These are phyloP conservation scores for honey bee (Apis mellifera) DNA, from an alignment of 1,140 invertebrate genomes.

Conservation along the genomic window Amel_HAv3.1 CM009932.2:7933001-7933500, in stretches of 20 bases:
- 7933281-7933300: conserved; percentile 2
- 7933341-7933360: conserved; percentile 25
- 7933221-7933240: not conserved
- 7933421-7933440: conserved; percentile 54
- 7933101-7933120: not conserved
- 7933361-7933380: conserved; percentile 42
- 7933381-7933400: conserved; percentile 42
- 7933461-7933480: conserved; percentile 29
- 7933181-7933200: not conserved
- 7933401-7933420: conserved; percentile 48
- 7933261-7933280: no score
- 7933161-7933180: no score
- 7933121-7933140: not conserved
- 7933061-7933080: conserved; percentile 28
- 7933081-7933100: not conserved
- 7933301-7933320: not conserved
- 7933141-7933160: not conserved
- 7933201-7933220: no score
- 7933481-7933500: conserved; percentile 36
- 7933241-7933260: not conserved
- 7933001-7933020: not conserved
- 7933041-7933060: conserved; percentile 31
- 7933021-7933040: not conserved
- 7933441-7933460: conserved; percentile 58
- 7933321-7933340: conserved; percentile 14